Evolutionary conservation across 2,888 invertebrate species (phyloP).

Genomic region (Cyclophora albipunctata): DNA sequence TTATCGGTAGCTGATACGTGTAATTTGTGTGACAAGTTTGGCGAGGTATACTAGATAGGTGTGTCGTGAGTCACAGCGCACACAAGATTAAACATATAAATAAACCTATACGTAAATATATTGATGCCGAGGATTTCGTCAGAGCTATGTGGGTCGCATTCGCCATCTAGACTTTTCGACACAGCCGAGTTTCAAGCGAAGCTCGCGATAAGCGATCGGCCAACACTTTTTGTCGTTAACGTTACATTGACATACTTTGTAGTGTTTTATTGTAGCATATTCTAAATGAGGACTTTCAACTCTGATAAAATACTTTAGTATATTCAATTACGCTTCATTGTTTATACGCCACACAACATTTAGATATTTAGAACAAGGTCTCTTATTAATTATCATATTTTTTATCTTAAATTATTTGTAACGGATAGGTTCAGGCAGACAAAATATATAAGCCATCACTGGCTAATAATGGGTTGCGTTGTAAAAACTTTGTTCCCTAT

Average conservation of each 20-base stretch:
- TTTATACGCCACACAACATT: too few species aligned
- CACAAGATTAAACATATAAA: constrained; percentile 18
- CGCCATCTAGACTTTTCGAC: constrained; percentile 53
- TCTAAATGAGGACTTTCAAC: constrained; percentile 18
- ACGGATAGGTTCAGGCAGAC: too few species aligned
- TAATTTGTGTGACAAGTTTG: constrained; percentile 13
- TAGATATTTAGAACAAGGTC: too few species aligned
- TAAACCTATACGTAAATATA: constrained; percentile 30
- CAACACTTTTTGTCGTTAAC: constrained; percentile 43
- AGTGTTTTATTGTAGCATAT: constrained; percentile 21
- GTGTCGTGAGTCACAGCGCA: constrained; percentile 19
- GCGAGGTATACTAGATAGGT: constrained; percentile 10
- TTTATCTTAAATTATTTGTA: too few species aligned
- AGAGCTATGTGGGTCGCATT: constrained; percentile 50
- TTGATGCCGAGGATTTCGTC: constrained; percentile 45
- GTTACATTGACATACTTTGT: constrained; percentile 46
- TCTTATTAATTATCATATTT: too few species aligned
- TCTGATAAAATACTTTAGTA: constrained; percentile 5
- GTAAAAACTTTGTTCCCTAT: too few species aligned
- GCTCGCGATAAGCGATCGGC: constrained; percentile 36
- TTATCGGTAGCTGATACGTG: neutral
- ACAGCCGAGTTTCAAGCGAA: constrained; percentile 31
- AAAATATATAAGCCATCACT: too few species aligned
- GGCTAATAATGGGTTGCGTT: too few species aligned
- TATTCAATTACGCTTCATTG: too few species aligned